These are phyloP conservation scores for Sinella curviseta DNA, from an alignment of 1,140 invertebrate genomes.

Conservation along the genomic window DNA sequence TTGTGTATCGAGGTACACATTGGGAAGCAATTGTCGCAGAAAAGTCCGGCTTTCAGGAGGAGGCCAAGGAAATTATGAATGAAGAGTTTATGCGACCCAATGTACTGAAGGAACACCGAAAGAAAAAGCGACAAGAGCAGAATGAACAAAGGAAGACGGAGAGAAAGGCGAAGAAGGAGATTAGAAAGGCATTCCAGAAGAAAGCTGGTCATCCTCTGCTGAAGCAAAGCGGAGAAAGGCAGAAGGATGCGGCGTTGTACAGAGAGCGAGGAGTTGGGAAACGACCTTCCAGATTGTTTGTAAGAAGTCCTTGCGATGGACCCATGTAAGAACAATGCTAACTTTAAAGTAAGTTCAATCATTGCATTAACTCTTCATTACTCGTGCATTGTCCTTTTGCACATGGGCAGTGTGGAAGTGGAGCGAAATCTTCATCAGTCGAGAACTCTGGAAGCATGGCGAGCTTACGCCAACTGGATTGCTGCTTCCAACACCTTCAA, in stretches of 20 bases:
- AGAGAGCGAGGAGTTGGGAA: slow-evolving; percentile 15
- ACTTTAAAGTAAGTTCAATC: too few species aligned
- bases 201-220: not conserved
- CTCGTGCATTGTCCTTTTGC: too few species aligned
- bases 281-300: slow-evolving; percentile 5
- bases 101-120: not conserved
- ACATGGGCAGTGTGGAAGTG: not conserved
- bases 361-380: not conserved
- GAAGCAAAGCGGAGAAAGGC: slow-evolving; percentile 5
- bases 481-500: slow-evolving; percentile 22
- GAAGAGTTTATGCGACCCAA: slow-evolving; percentile 8
- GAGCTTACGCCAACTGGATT: slow-evolving; percentile 19
- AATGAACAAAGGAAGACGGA: not conserved
- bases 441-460: not conserved
- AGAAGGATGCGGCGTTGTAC: not conserved
- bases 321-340: slow-evolving; percentile 11
- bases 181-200: not conserved
- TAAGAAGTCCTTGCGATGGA: slow-evolving; percentile 1
- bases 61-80: slow-evolving; percentile 9
- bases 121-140: not conserved
- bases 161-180: not conserved
- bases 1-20: not conserved
- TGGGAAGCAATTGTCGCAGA: slow-evolving; percentile 14
- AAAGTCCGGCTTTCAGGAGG: not conserved
- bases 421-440: not conserved